Base-by-base conservation (phyloP, 2,888 invertebrate species). In the Leptopterna dolabrata region DNA sequence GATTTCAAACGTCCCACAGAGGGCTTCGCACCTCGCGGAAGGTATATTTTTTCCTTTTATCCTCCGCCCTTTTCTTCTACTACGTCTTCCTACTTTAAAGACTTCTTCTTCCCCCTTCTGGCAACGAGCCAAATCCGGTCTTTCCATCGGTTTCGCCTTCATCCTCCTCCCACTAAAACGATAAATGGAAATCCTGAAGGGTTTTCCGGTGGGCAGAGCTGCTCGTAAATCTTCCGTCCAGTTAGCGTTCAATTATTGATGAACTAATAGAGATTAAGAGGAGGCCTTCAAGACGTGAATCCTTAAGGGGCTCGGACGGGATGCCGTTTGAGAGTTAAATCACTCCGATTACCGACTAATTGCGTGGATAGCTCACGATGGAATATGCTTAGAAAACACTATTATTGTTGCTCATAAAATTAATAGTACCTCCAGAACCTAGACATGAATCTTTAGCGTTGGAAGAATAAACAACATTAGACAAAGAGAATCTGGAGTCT, bases 191-290 rank as follows among this genome's bases (percentile, higher is more conserved):
- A 78, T 78, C 78, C 41, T 24, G 45, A 78, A 43, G 45, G 78
- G 78, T 78, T 76, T 76, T 45, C 45, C 19, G 78, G 43, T 45
- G 27, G 78, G 78, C 41, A 16, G 41, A 78, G 27, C 78, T 24
- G 24, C 11, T 78, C 78, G 78, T 78, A 78, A 78, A 78, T 78
- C 78, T 78, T 45, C 41, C 78, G 3, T 24, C 27, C 78, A 41
- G 78, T 78, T 45, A 43, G 45, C 45, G 78, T 78, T 78, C 78
- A 63, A 78, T 78, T 78, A 78, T 78, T 78, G 78, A 78, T 78
- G 78, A 78, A 43, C 78, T 78, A 78, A 78, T 78, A 78, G 78
- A 78, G 78, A 78, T 78, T 78, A 45, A 78, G 78, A 78, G 63
- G 63, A 63, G 24, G 24, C 27, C 63, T 19, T 63, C 63, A 63